phyloP scores from a whole-genome alignment of 2,888 invertebrate species.

The Frankliniella intonsa region DNA sequence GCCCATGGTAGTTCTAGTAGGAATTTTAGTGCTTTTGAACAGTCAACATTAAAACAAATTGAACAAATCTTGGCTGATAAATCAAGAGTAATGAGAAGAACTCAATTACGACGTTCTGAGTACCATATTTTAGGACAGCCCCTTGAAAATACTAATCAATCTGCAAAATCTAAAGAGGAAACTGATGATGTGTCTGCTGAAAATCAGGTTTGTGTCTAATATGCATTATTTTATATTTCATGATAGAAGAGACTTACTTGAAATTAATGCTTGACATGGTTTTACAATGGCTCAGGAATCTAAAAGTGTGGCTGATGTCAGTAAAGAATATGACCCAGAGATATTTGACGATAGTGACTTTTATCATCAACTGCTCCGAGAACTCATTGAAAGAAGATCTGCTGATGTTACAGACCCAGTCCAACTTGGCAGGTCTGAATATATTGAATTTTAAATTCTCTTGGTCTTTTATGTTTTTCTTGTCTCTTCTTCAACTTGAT shows the following conservation, averaged over 20 bases:
- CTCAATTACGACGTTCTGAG: conserved; percentile 71
- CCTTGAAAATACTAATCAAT: conserved; percentile 42
- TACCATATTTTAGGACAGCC: conserved; percentile 61
- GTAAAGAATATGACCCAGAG: conserved; percentile 64
- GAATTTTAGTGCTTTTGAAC: conserved; percentile 56
- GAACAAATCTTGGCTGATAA: conserved; percentile 77
- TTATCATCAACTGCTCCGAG: conserved; percentile 87
- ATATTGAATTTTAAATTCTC: neutral
- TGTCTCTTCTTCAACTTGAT: conserved; percentile 7
- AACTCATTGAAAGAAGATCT: conserved; percentile 88
- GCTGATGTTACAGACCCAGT: conserved; percentile 76
- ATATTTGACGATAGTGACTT: conserved; percentile 97
- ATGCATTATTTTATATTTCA: neutral
- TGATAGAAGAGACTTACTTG: neutral
- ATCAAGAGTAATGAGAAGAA: conserved; percentile 68
- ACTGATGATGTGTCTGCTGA: conserved; percentile 32
- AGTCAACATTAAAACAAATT: conserved; percentile 68
- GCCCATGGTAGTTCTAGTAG: conserved; percentile 43
- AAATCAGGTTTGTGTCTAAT: neutral
- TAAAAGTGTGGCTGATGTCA: conserved; percentile 42
- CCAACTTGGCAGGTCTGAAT: conserved; percentile 61
- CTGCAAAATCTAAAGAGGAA: conserved; percentile 26
- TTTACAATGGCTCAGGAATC: conserved; percentile 35
- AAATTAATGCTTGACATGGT: neutral
- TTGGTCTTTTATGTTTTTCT: neutral